A percentile compares a stretch with the other conserved stretches of the same genome.
These are phyloP conservation scores for Pollenia amentaria DNA, from an alignment of 2,888 invertebrate genomes.

Conservation along the genomic window DNA sequence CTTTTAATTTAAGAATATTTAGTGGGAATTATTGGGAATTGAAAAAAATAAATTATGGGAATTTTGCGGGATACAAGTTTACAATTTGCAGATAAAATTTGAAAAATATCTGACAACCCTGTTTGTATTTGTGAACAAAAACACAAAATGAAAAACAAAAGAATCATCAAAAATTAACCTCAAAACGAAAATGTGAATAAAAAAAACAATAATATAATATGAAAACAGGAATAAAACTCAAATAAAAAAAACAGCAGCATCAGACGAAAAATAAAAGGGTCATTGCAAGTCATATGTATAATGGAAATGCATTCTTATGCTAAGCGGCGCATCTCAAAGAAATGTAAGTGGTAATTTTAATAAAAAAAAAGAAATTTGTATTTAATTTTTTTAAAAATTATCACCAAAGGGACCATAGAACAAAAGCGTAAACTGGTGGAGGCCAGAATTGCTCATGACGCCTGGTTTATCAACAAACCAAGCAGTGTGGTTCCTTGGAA, in stretches of 20 bases:
- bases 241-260: slow-evolving; percentile 7
- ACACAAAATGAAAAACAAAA: slow-evolving; percentile 10
- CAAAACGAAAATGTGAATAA: slow-evolving; percentile 73
- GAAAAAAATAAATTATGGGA: too few species aligned
- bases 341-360: slow-evolving; percentile 78
- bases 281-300: neutral
- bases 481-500: slow-evolving; percentile 81
- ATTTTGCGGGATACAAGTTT: too few species aligned
- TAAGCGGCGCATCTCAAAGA: slow-evolving; percentile 80
- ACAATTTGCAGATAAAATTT: too few species aligned
- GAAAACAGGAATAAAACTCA: slow-evolving; percentile 2
- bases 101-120: too few species aligned
- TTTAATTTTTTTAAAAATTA: neutral
- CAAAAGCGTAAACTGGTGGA: slow-evolving; percentile 81
- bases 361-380: neutral
- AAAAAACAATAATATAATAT: slow-evolving; percentile 58
- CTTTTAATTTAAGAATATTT: too few species aligned
- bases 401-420: slow-evolving; percentile 80
- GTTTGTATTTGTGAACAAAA: neutral
- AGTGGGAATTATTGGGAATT: too few species aligned
- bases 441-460: slow-evolving; percentile 80
- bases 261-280: neutral
- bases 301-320: slow-evolving; percentile 83
- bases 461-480: slow-evolving; percentile 80
- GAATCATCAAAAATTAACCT: slow-evolving; percentile 72